A percentile compares a stretch with the other conserved stretches of the same genome.
phyloP scores from a whole-genome alignment of 1,140 invertebrate genomes.

The Brachionus rotundiformis region DNA sequence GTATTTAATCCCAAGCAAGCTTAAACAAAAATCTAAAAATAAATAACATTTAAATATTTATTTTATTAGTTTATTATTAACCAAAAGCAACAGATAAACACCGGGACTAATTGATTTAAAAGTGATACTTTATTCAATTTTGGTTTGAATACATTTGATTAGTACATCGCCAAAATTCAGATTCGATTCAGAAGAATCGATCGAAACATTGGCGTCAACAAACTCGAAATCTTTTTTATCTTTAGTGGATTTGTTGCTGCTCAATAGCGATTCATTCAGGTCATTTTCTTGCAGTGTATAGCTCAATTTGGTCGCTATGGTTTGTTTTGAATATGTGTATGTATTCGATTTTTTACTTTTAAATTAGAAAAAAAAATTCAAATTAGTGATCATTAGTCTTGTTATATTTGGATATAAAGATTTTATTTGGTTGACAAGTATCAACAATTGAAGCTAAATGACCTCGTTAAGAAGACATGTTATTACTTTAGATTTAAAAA shows the following conservation, averaged over 20 bases:
- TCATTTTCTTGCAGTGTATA: conserved; percentile 4
- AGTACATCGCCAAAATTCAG: conserved; percentile 46
- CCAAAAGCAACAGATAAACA: neutral
- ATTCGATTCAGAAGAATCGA: neutral
- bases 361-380: conserved; percentile 27
- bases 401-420: neutral
- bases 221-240: conserved; percentile 17
- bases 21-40: conserved; percentile 47
- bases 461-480: neutral
- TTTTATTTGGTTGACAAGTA: neutral
- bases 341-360: conserved; percentile 43
- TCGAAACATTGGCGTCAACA: neutral
- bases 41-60: conserved; percentile 50
- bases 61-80: conserved; percentile 23
- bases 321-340: conserved; percentile 35
- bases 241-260: neutral
- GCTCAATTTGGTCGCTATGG: conserved; percentile 30
- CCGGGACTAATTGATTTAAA: neutral
- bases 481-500: neutral
- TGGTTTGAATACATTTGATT: neutral
- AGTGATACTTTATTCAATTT: neutral
- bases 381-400: neutral
- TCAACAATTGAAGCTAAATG: neutral
- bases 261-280: conserved; percentile 1
- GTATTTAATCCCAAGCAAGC: conserved; percentile 41